phyloP scores from a whole-genome alignment of 2,888 invertebrate genomes.

The Oithona nana region DNA sequence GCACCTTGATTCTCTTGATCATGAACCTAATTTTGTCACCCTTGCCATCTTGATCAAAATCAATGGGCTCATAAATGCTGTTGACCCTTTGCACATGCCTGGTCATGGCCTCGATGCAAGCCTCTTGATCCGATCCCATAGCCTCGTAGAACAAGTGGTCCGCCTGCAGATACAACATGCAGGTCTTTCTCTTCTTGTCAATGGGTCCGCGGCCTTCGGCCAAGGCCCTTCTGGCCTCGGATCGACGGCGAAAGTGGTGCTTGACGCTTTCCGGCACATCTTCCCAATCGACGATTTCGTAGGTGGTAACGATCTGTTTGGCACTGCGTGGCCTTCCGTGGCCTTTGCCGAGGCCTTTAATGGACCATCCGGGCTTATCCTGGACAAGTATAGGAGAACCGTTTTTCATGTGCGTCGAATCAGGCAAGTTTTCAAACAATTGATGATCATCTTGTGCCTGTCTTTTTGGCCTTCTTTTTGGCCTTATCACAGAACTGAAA shows the following conservation, averaged over 20 bases:
- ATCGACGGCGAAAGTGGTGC: constrained; percentile 23
- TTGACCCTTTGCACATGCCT: constrained; percentile 84
- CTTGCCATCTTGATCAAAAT: constrained; percentile 79
- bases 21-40: constrained; percentile 84
- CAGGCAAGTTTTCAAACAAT: neutral
- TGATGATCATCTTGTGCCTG: neutral
- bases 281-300: constrained; percentile 10
- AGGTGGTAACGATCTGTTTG: constrained; percentile 9
- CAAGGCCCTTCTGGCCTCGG: constrained; percentile 31
- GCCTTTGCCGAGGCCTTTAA: neutral
- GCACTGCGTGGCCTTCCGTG: neutral
- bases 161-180: constrained; percentile 85
- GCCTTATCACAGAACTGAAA: neutral
- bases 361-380: neutral
- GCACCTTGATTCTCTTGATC: constrained; percentile 87
- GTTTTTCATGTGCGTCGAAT: neutral
- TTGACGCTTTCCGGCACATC: neutral
- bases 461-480: neutral
- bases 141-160: constrained; percentile 88
- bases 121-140: constrained; percentile 79
- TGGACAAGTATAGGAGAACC: neutral
- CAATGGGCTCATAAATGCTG: constrained; percentile 31
- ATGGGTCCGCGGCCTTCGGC: constrained; percentile 32
- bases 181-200: constrained; percentile 74
- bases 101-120: constrained; percentile 86